These are phyloP conservation scores for Alca torda DNA, from an alignment of 2,797 vertebrate genomes.

Conservation along the genomic window DNA sequence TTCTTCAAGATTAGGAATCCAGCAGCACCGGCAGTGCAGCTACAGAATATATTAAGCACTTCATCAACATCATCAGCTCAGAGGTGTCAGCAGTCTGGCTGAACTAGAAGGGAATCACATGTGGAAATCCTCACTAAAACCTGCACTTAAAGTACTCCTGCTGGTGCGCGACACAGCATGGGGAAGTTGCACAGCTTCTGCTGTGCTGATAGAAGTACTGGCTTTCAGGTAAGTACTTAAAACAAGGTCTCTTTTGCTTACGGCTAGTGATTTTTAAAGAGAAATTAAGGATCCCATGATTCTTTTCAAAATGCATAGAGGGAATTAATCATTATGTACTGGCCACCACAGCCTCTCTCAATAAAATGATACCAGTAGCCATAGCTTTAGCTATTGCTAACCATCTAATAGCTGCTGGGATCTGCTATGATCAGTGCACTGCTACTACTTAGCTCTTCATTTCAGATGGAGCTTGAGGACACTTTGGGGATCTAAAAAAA, in stretches of 20 bases:
- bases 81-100: not conserved
- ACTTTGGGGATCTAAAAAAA: not conserved
- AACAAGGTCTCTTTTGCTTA: not conserved
- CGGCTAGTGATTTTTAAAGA: not conserved
- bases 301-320: not conserved
- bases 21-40: not conserved
- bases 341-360: not conserved
- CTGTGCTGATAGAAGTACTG: not conserved
- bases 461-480: not conserved
- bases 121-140: constrained; percentile 8
- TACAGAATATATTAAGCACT: not conserved
- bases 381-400: not conserved
- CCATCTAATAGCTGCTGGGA: not conserved
- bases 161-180: not conserved
- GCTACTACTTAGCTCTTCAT: not conserved
- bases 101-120: not conserved
- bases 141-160: not conserved
- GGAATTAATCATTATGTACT: not conserved
- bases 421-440: not conserved
- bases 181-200: not conserved
- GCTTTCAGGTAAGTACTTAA: not conserved
- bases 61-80: constrained; percentile 34
- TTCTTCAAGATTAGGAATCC: not conserved
- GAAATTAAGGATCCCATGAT: not conserved
- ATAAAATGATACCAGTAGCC: not conserved